Evolutionary conservation across 2,888 invertebrate genomes (phyloP).

Genomic region (Tipula unca): DNA sequence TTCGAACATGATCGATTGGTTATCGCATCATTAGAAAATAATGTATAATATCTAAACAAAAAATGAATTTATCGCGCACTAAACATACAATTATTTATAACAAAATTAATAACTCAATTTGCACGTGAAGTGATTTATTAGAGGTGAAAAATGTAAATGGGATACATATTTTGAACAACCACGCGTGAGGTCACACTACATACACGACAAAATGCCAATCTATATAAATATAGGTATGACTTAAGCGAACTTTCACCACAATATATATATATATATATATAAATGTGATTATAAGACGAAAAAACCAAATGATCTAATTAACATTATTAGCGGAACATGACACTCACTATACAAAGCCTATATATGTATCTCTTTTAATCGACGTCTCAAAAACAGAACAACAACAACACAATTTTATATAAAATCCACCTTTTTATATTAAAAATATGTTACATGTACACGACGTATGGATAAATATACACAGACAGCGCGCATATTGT

Average conservation of each 20-base stretch:
- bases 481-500: background rate
- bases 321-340: background rate
- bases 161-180: background rate
- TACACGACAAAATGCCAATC: background rate
- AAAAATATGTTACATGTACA: background rate
- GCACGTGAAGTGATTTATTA: background rate
- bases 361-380: background rate
- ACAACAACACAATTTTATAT: background rate
- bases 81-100: background rate
- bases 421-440: background rate
- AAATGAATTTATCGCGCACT: background rate
- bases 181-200: background rate
- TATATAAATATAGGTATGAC: background rate
- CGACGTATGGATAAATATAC: background rate
- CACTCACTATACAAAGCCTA: background rate
- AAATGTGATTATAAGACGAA: background rate
- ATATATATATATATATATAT: background rate
- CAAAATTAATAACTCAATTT: background rate
- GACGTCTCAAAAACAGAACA: background rate
- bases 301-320: background rate
- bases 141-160: background rate
- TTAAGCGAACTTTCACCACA: background rate
- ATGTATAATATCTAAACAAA: background rate
- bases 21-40: constrained; percentile 3
- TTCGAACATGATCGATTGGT: constrained; percentile 14